phyloP scores from a whole-genome alignment of 2,113 vertebrate species.

The Pristiophorus japonicus region DNA sequence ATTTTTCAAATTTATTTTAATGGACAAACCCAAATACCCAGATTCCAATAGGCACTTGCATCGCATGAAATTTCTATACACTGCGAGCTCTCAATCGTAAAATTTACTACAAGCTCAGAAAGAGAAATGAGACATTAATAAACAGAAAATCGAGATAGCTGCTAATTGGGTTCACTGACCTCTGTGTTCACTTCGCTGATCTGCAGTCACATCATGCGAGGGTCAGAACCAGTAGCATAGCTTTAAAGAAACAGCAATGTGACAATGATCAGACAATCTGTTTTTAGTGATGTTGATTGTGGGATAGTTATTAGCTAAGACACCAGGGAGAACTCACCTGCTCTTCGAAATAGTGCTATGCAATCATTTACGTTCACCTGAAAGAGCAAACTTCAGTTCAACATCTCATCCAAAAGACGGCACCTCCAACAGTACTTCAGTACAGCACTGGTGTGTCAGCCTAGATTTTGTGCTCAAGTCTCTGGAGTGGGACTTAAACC shows the following conservation, averaged over 20 bases:
- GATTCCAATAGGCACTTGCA: not conserved
- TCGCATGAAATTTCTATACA: not conserved
- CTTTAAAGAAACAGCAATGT: not conserved
- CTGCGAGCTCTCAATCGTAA: not conserved
- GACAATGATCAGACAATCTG: not conserved
- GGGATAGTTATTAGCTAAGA: not conserved
- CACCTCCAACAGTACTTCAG: not conserved
- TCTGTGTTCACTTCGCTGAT: not conserved
- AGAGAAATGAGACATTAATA: not conserved
- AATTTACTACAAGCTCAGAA: not conserved
- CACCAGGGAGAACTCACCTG: not conserved
- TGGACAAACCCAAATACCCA: not conserved
- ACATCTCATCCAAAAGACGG: not conserved
- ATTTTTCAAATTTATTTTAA: not conserved
- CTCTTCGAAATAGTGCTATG: not conserved
- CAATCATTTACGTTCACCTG: not conserved
- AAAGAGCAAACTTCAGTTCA: not conserved
- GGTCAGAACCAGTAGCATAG: not conserved
- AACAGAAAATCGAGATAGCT: not conserved
- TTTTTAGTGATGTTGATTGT: not conserved
- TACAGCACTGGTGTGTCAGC: not conserved
- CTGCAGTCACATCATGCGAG: not conserved
- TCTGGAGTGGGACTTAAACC: not conserved
- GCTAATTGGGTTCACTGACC: not conserved
- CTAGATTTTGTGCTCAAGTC: not conserved